A percentile compares a stretch with the other conserved stretches of the same genome.
These are phyloP conservation scores for Malurus splendens DNA, from an alignment of 2,797 vertebrate species.

Conservation along the genomic window DNA sequence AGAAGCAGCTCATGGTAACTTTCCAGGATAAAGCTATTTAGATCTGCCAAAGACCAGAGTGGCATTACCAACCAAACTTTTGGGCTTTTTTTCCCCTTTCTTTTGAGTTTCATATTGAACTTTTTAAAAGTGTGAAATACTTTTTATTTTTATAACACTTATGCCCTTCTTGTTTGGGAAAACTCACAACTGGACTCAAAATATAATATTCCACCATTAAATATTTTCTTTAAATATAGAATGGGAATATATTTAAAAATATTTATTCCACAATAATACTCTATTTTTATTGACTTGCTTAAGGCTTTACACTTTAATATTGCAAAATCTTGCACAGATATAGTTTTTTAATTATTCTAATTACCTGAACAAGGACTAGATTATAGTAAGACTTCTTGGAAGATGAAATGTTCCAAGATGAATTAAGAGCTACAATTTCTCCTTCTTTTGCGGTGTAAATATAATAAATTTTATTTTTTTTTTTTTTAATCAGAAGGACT, in stretches of 20 bases:
- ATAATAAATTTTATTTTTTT: accelerated
- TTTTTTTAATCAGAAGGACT: background rate
- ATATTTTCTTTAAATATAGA: background rate
- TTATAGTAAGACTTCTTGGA: background rate
- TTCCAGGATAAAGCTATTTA: background rate
- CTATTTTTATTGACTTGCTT: background rate
- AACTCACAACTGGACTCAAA: background rate
- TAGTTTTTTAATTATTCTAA: background rate
- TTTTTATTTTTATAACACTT: background rate
- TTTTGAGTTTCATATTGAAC: background rate
- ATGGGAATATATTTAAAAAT: background rate
- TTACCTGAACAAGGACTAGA: background rate
- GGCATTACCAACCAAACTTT: background rate
- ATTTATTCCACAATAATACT: background rate
- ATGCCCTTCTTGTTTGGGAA: background rate
- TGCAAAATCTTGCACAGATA: background rate
- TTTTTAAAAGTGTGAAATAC: background rate
- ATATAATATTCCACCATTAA: background rate
- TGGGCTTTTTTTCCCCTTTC: background rate
- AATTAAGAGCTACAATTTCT: background rate
- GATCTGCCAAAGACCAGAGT: background rate
- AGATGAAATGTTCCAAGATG: background rate
- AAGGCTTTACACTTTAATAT: background rate
- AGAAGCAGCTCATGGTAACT: background rate
- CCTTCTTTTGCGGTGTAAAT: background rate